Conservation (phyloP, 2,797 vertebrate species). For the Enteromius anoplus region DNA sequence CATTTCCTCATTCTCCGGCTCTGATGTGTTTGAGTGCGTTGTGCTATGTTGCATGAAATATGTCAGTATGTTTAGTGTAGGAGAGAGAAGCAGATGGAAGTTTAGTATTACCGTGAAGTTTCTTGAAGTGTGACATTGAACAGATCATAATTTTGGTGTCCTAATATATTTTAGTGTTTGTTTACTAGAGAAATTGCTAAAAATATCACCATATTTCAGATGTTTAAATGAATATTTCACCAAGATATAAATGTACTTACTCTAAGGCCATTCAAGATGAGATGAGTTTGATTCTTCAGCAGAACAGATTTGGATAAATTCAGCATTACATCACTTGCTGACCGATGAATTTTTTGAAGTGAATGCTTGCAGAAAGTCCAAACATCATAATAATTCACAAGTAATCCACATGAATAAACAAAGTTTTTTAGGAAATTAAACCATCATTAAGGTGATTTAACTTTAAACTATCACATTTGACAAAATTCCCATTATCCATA, state of each 20-base stretch:
- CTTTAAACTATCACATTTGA: not conserved
- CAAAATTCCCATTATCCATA: not conserved
- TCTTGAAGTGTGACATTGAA: not conserved
- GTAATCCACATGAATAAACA: not conserved
- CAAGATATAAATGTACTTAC: not conserved
- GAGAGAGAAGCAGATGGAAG: conserved; percentile 13
- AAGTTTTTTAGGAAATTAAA: not conserved
- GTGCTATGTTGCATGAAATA: conserved; percentile 24
- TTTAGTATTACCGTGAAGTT: conserved; percentile 7
- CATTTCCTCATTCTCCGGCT: not conserved
- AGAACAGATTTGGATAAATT: not conserved
- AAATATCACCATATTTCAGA: not conserved
- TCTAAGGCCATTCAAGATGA: not conserved
- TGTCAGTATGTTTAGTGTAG: conserved; percentile 5
- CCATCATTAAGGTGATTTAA: not conserved
- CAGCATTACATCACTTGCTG: not conserved
- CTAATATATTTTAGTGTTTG: not conserved
- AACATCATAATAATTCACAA: not conserved
- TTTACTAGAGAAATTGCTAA: not conserved
- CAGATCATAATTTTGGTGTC: conserved; percentile 34
- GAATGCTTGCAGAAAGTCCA: not conserved
- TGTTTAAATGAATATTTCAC: not conserved
- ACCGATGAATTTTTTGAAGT: not conserved
- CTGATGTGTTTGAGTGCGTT: not conserved
- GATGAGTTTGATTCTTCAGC: not conserved